Evolutionary conservation across 2,113 vertebrate genomes (phyloP), one percentile per base, ranked within the genome.

Genomic region (Melanocharis versteri): DNA sequence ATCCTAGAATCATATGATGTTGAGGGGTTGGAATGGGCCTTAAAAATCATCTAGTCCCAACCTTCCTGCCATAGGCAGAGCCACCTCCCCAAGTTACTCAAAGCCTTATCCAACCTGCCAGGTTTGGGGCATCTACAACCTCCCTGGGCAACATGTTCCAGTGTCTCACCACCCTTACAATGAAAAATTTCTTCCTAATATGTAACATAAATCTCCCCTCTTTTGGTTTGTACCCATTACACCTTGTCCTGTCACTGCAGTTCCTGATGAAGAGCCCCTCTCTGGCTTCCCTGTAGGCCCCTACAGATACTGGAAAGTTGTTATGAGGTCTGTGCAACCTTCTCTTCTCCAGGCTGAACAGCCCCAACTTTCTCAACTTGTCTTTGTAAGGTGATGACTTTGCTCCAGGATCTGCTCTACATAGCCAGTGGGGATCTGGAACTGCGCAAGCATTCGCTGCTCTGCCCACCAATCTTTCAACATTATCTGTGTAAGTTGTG

Each of bases 401-500:
- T 1, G 1, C 12, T 73, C 33, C 45, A 87, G 39, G 35, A 78
- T 33, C 30, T 64, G 30, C 37, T 73, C 33, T 60, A 11, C 0
- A 2, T 4, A 66, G 14, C 10, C 37, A 70, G 0, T 1, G 3
- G 44, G 13, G 15, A 54, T 28, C 44, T 53, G 13, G 17, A 75
- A 13, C 11, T 56, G 12, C 70, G 35, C 20, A 42, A 61, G 31
- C 2, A 6, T 54, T 54, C 26, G 53, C 13, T 21, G 8, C 33
- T 92, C 28, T 91, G 50, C 11, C 26, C 26, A 45, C 11, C 37
- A 45, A 9, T 9, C 33, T 89, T 77, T 70, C 54, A 53, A 4
- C 13, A 37, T 50, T 54, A 39, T 51, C 15, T 83, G 0, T 0
- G 0, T 31, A 53, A 42, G 19, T 42, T 1, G 1, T 54, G 64